Conservation (phyloP, 2,113 vertebrate species). For the Lamprotornis superbus region DNA sequence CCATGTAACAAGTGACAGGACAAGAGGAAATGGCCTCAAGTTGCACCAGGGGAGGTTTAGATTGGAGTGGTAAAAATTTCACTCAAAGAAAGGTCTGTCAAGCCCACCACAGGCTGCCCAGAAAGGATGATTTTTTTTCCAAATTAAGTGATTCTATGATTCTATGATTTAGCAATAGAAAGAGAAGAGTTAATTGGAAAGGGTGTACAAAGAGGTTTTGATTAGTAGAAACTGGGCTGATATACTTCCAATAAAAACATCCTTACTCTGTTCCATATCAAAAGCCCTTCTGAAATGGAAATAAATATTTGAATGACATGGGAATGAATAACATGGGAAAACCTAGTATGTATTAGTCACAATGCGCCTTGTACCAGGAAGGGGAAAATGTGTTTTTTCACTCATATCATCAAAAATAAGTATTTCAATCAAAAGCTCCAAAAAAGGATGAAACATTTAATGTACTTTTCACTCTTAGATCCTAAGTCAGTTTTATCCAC, state of each 20-base stretch:
- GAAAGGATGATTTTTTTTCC: not conserved
- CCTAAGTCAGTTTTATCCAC: not conserved
- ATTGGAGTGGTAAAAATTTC: not conserved
- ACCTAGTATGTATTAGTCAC: not conserved
- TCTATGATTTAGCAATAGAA: not conserved
- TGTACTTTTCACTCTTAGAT: not conserved
- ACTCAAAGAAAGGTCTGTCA: not conserved
- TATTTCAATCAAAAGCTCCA: not conserved
- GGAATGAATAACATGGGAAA: not conserved
- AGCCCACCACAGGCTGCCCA: not conserved
- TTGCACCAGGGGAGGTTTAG: not conserved
- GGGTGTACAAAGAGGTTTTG: not conserved
- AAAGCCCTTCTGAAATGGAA: not conserved
- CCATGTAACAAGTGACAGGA: not conserved
- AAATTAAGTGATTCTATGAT: not conserved
- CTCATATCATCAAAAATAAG: not conserved
- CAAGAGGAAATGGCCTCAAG: not conserved
- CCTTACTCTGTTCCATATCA: not conserved
- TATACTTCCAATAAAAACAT: not conserved
- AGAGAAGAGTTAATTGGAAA: constrained; percentile 21
- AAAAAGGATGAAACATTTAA: not conserved
- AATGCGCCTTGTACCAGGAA: not conserved
- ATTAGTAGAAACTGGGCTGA: not conserved
- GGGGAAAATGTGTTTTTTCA: not conserved
- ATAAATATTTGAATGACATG: not conserved